Evolutionary conservation across 2,113 vertebrate genomes (phyloP).

Genomic region (Xenus cinereus): DNA sequence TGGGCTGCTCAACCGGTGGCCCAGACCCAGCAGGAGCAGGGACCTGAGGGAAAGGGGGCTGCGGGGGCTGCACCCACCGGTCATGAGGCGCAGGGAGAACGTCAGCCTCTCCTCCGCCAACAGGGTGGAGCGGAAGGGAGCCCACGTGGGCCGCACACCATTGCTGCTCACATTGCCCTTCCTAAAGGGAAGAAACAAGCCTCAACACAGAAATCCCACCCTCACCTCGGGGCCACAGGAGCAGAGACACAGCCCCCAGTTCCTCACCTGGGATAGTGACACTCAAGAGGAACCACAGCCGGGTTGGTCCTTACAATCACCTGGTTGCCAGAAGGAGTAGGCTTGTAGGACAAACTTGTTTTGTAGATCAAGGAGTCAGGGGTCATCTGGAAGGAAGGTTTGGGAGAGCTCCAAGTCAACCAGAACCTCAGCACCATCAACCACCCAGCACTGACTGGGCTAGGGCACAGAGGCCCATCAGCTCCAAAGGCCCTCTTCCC

Average conservation of each 20-base stretch:
- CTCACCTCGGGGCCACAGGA: rapidly evolving
- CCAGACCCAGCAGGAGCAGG: background rate
- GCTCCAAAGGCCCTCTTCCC: background rate
- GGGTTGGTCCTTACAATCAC: background rate
- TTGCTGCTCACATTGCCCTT: background rate
- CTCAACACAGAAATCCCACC: background rate
- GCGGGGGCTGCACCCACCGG: background rate
- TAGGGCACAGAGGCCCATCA: too few species aligned
- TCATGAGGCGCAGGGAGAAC: constrained; percentile 50
- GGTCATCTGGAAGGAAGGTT: background rate
- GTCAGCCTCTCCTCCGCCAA: background rate
- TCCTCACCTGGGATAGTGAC: constrained; percentile 53
- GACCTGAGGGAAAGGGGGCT: rapidly evolving
- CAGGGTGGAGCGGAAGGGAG: background rate
- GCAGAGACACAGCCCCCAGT: too few species aligned
- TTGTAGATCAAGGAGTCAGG: constrained; percentile 17
- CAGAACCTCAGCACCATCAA: background rate
- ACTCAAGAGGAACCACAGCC: constrained; percentile 23
- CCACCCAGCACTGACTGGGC: too few species aligned
- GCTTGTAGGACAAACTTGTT: background rate
- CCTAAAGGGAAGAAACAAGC: background rate
- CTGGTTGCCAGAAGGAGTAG: background rate
- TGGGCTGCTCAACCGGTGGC: rapidly evolving
- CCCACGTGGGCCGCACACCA: background rate
- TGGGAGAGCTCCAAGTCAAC: background rate